Evolutionary conservation across 2,113 vertebrate species (phyloP).

Genomic region (Sylvilagus bachmani): DNA sequence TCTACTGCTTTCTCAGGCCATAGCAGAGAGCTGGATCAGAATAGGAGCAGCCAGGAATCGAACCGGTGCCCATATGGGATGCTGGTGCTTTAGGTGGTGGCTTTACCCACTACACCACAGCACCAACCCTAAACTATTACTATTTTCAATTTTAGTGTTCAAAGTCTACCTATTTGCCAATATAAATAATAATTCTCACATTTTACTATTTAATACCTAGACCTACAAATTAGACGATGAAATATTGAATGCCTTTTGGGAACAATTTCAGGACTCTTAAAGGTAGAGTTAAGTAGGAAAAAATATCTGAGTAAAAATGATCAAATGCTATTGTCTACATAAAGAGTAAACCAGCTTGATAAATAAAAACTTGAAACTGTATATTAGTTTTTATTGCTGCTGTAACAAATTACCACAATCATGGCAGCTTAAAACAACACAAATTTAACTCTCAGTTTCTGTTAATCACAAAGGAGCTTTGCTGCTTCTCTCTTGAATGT

Average conservation of each 20-base stretch:
- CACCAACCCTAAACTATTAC: background rate
- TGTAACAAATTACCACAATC: background rate
- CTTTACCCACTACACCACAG: no score
- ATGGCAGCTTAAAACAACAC: background rate
- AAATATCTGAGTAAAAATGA: background rate
- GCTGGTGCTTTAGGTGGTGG: no score
- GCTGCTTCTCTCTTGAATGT: background rate
- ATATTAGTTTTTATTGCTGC: conserved; percentile 24
- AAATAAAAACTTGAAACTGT: background rate
- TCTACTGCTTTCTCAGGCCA: no score
- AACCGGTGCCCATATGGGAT: no score
- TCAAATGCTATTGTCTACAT: background rate
- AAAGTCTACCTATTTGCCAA: background rate
- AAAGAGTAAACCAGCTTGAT: background rate
- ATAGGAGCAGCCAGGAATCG: no score
- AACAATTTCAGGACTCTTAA: background rate
- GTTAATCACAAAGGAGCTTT: background rate
- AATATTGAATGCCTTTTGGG: background rate
- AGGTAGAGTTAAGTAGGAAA: background rate
- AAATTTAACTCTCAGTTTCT: background rate
- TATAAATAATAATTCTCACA: background rate
- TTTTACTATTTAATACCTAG: background rate
- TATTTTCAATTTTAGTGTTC: background rate
- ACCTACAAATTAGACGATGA: background rate
- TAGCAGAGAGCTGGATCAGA: no score